These are phyloP conservation scores for Syngnathoides biaculeatus DNA, from an alignment of 2,113 vertebrate species.

Conservation along the genomic window DNA sequence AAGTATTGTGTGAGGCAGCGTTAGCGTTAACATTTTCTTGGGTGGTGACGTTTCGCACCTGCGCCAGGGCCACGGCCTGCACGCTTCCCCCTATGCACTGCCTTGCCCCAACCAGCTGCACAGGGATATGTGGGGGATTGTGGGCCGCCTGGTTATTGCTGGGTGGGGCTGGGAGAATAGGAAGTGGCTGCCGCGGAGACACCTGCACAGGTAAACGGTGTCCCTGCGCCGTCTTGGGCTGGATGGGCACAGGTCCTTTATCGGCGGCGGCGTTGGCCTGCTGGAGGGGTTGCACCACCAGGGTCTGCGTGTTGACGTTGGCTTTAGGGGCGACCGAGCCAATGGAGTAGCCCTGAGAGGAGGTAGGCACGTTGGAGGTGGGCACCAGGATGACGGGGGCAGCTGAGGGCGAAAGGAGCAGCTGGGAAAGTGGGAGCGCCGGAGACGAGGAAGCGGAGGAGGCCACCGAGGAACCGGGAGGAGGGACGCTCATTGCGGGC, in stretches of 20 bases:
- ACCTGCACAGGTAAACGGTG: constrained; percentile 72
- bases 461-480: constrained; percentile 47
- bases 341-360: constrained; percentile 76
- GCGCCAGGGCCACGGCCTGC: constrained; percentile 84
- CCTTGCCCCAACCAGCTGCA: constrained; percentile 91
- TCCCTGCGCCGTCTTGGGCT: constrained; percentile 80
- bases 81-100: constrained; percentile 82
- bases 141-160: constrained; percentile 66
- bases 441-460: constrained; percentile 71
- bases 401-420: constrained; percentile 84
- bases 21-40: constrained; percentile 55
- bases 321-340: constrained; percentile 80
- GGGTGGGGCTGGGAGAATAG: constrained; percentile 76
- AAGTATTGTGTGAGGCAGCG: constrained; percentile 28
- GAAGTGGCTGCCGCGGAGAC: constrained; percentile 69
- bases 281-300: constrained; percentile 92
- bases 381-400: constrained; percentile 73
- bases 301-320: constrained; percentile 82
- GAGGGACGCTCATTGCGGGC: constrained; percentile 46
- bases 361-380: constrained; percentile 70
- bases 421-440: constrained; percentile 79
- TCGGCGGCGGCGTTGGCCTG: constrained; percentile 68
- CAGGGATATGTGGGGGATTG: constrained; percentile 84
- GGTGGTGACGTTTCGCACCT: constrained; percentile 62
- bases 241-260: constrained; percentile 85